A percentile compares a stretch with the other conserved stretches of the same genome.
These are phyloP conservation scores for Brachyptera putata DNA, from an alignment of 2,888 invertebrate species.

Conservation along the genomic window DNA sequence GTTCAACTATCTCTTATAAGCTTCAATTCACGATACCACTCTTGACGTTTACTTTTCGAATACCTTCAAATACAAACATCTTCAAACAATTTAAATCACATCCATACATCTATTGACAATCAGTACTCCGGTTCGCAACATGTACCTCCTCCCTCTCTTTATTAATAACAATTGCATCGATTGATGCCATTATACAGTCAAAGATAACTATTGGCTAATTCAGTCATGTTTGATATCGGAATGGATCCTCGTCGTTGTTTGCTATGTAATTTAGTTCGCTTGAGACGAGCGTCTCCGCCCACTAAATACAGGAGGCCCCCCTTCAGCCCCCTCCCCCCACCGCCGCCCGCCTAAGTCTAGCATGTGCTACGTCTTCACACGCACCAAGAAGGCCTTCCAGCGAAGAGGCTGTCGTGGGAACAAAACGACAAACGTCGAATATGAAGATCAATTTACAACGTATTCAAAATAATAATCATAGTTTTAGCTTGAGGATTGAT, in stretches of 20 bases:
- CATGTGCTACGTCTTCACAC: constrained; percentile 15
- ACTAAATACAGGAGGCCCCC: constrained; percentile 9
- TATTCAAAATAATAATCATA: constrained; percentile 3
- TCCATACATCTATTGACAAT: too few relatives aligned
- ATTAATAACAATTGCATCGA: constrained; percentile 3
- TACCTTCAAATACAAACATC: too few relatives aligned
- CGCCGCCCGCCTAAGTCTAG: constrained; percentile 1
- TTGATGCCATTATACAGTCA: constrained; percentile 16
- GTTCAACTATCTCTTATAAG: too few relatives aligned
- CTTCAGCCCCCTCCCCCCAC: too few relatives aligned
- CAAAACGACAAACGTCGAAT: not conserved
- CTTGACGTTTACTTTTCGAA: too few relatives aligned
- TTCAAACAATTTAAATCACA: too few relatives aligned
- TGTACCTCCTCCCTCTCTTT: too few relatives aligned
- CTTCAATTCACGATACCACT: too few relatives aligned
- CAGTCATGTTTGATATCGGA: not conserved
- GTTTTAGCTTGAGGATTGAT: not conserved
- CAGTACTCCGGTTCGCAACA: too few relatives aligned
- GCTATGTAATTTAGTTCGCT: constrained; percentile 15
- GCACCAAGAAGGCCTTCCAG: constrained; percentile 1
- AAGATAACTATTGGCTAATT: constrained; percentile 5
- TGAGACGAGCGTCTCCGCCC: constrained; percentile 12
- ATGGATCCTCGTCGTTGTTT: not conserved
- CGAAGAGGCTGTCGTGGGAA: constrained; percentile 13
- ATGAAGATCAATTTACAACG: constrained; percentile 8